phyloP scores from a whole-genome alignment of 2,888 invertebrate species.

The Marasmarcha lunaedactyla region DNA sequence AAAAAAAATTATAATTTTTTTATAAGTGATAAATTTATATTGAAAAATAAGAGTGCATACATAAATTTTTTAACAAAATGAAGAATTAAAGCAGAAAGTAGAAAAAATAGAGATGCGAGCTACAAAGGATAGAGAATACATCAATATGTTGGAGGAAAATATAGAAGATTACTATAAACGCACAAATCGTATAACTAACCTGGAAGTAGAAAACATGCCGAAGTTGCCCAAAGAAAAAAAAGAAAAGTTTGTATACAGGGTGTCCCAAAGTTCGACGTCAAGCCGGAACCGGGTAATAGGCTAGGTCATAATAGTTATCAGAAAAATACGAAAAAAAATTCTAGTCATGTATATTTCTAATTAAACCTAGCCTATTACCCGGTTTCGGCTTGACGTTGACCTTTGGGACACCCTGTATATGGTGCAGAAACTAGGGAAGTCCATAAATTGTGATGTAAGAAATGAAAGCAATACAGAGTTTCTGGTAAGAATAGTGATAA shows the following conservation, averaged over 20 bases:
- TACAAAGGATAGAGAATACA: constrained; percentile 1
- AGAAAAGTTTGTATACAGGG: no score
- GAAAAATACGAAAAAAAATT: no score
- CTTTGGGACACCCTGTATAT: no score
- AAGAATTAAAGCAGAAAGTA: constrained; percentile 1
- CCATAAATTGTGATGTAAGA: neutral
- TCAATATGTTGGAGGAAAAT: neutral
- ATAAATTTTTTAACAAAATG: constrained; percentile 3
- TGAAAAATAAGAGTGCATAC: no score
- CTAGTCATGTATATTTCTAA: no score
- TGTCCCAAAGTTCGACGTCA: no score
- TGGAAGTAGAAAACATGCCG: constrained; percentile 4
- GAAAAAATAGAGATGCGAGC: neutral
- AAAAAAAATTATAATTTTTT: no score
- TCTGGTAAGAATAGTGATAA: constrained; percentile 2
- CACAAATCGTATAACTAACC: neutral
- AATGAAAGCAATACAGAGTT: neutral
- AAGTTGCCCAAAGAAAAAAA: constrained; percentile 3
- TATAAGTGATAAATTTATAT: no score
- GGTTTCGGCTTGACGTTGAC: no score
- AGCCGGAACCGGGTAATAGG: no score
- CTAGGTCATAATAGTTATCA: no score
- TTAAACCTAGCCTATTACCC: no score
- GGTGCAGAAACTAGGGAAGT: neutral
- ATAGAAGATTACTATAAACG: constrained; percentile 3